Conservation (phyloP, 35 echinoderm and acorn worm genomes). For the Stichopus chloronotus region DNA sequence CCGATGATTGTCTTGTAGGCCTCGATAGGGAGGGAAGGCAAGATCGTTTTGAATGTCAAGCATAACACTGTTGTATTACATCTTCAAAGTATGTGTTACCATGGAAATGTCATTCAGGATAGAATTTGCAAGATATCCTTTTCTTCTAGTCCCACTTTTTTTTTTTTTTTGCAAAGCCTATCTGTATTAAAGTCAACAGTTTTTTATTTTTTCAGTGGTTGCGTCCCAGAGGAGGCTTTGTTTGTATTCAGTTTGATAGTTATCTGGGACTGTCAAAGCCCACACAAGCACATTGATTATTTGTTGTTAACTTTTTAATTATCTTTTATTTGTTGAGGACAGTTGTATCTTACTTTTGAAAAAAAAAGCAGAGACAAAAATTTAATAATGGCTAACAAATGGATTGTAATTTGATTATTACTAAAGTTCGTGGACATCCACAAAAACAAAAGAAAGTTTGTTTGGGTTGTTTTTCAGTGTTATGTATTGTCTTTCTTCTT, state of each 20-base stretch:
- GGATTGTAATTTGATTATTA: constrained; percentile 6
- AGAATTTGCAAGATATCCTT: no score
- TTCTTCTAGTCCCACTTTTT: neutral
- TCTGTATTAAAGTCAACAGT: no score
- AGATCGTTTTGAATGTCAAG: no score
- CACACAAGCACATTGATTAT: neutral
- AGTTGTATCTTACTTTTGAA: neutral
- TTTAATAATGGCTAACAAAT: neutral
- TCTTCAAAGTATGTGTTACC: no score
- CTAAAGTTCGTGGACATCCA: neutral
- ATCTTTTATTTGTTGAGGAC: neutral
- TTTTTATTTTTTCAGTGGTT: no score
- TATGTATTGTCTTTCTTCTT: neutral
- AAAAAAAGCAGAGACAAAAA: neutral
- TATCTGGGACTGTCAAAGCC: neutral
- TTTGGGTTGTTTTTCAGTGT: neutral
- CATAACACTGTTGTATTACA: no score
- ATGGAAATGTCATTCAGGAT: no score
- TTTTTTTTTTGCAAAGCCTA: no score
- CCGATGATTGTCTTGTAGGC: neutral
- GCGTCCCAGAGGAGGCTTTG: neutral
- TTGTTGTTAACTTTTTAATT: neutral
- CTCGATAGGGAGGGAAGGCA: neutral
- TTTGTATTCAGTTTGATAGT: neutral
- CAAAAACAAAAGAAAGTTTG: neutral